A percentile compares a stretch with the other conserved stretches of the same genome.
Conservation (phyloP, 2,888 invertebrate species). For the Odontocerum albicorne region DNA sequence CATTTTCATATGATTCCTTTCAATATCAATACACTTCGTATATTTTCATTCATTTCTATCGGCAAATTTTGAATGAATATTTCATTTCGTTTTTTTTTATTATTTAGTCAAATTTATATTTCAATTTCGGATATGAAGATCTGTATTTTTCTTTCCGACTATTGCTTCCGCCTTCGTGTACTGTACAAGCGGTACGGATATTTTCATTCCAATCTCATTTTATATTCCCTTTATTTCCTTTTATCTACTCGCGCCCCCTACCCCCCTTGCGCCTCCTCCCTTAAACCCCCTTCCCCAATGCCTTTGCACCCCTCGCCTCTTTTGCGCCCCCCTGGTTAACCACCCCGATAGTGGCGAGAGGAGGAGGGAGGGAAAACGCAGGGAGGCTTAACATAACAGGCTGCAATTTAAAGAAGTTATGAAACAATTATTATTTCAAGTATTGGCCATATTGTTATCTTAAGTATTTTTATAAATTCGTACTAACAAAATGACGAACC, state of each 20-base stretch:
- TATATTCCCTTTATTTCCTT: constrained; percentile 37
- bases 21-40: too few species aligned
- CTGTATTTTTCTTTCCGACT: constrained; percentile 20
- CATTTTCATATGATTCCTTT: too few species aligned
- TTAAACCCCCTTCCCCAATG: constrained; percentile 1
- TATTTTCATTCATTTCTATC: too few species aligned
- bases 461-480: too few species aligned
- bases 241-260: constrained; percentile 31
- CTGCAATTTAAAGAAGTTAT: too few species aligned
- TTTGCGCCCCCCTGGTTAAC: constrained; percentile 13
- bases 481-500: too few species aligned
- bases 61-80: too few species aligned
- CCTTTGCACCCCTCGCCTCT: constrained; percentile 4
- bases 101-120: too few species aligned
- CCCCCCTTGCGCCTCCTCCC: constrained; percentile 28
- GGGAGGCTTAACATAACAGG: too few species aligned
- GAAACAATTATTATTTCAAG: too few species aligned
- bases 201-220: constrained; percentile 37
- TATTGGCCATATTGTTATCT: not conserved
- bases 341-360: constrained; percentile 13
- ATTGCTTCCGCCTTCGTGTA: constrained; percentile 18
- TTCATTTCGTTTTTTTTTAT: too few species aligned
- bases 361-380: too few species aligned
- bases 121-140: not conserved
- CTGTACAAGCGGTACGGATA: constrained; percentile 25